Evolutionary conservation across 2,888 invertebrate species (phyloP).

Genomic region (Isoperla grammatica): DNA sequence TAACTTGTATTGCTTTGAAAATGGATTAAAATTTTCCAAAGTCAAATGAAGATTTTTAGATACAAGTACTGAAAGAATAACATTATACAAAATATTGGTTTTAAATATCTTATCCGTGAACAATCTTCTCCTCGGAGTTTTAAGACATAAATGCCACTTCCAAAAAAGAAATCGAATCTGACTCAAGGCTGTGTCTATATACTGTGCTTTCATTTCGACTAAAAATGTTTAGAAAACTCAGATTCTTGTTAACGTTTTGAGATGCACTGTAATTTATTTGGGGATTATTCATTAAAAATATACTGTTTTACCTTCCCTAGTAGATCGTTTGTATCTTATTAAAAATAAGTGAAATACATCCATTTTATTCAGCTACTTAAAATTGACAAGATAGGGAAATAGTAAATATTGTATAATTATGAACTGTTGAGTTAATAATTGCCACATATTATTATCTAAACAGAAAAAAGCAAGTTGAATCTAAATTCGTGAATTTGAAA

Average conservation of each 20-base stretch:
- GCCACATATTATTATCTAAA: conserved; percentile 12
- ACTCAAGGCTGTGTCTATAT: too few species aligned
- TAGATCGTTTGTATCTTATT: not conserved
- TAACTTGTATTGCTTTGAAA: conserved; percentile 1
- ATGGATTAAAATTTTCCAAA: not conserved
- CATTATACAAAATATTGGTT: not conserved
- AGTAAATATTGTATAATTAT: conserved; percentile 23
- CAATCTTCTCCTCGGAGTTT: too few species aligned
- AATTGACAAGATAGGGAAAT: conserved; percentile 34
- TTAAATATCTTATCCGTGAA: not conserved
- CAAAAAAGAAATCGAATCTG: too few species aligned
- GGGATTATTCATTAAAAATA: not conserved
- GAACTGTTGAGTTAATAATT: conserved; percentile 13
- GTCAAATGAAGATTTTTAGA: not conserved
- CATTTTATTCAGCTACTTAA: conserved; percentile 30
- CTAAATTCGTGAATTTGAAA: conserved; percentile 4
- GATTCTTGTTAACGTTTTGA: too few species aligned
- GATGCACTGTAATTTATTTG: too few species aligned
- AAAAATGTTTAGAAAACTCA: too few species aligned
- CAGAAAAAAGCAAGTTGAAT: conserved; percentile 4
- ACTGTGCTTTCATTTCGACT: too few species aligned
- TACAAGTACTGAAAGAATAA: not conserved
- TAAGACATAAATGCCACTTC: too few species aligned
- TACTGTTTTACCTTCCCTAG: conserved; percentile 10
- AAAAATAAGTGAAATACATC: conserved; percentile 23